Evolutionary conservation across 2,113 vertebrate species (phyloP), one percentile per base, ranked within the genome.

Genomic region (Rhinopomastus cyanomelas): DNA sequence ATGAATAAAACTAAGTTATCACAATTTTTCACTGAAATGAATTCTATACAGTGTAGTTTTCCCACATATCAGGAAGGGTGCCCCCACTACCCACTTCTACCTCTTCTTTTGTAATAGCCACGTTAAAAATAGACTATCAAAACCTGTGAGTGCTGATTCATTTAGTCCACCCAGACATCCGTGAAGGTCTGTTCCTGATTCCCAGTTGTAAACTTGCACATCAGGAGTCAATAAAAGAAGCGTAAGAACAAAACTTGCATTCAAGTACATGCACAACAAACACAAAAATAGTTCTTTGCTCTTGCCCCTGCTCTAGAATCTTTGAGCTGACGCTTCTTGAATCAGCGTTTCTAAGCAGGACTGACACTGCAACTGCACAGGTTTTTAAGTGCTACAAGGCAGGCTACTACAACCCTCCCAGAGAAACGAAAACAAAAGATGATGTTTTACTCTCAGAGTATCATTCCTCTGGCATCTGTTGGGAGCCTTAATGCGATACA

Each of bases 1-100:
- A 92, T 32, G 68, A 95, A 53, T 55, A 88, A 86, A 92, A 87
- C 29, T 16, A 79, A 46, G 18, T 89, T 90, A 52, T 85, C 62
- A 68, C 11, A 39, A 22, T 85, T 93, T n/a, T 79, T 75, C 52
- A 32, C 11, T 61, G 21, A 77, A 83, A 73, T 23, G 6, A 77
- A 68, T 65, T 34, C 9, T 62, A 17, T 14, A n/a, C 5, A n/a
- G 19, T 6, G 9, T 4, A 53, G 11, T 23, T 57, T 82, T 53
- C 39, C 32, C 22, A 19, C 4, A 13, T 2, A 11, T 32, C 0
- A 0, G 5, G n/a, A 72, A 56, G 16, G 32, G 6, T 67, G 20
- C 39, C 21, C 21, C 27, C 13, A n/a, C 25, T 49, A 7, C 18
- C 48, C 13, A 36, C 12, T 57, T 13, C 22, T 81, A 23, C 9